Percentiles rank a stretch among this genome's conserved stretches.
Evolutionary conservation across 1,140 invertebrate genomes (phyloP).

Genomic region (Paraescarpia echinospica): DNA sequence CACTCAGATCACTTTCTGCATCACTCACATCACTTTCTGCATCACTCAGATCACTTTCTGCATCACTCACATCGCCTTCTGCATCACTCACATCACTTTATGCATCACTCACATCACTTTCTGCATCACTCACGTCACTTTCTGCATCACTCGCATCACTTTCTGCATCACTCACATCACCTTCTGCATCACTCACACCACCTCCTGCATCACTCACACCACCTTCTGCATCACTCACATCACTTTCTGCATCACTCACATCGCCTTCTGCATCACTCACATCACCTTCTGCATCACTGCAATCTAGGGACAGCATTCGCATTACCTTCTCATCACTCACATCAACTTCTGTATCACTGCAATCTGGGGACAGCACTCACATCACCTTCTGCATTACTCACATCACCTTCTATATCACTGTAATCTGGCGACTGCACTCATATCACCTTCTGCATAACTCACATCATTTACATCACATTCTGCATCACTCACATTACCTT

Average conservation of each 20-base stretch:
- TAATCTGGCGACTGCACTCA: slow-evolving; percentile 41
- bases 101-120: not conserved
- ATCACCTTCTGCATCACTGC: slow-evolving; percentile 56
- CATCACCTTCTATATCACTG: slow-evolving; percentile 55
- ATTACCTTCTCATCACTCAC: not conserved
- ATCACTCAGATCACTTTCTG: not conserved
- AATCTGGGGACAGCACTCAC: not conserved
- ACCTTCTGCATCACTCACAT: too few relatives aligned
- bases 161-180: not conserved
- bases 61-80: not conserved
- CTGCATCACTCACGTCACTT: slow-evolving; percentile 53
- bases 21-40: not conserved
- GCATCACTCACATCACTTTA: not conserved
- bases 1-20: not conserved
- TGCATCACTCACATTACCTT: too few relatives aligned
- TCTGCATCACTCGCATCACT: not conserved
- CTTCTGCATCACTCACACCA: too few relatives aligned
- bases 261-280: slow-evolving; percentile 52
- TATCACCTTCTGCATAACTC: not conserved
- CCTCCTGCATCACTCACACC: too few relatives aligned
- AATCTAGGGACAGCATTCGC: slow-evolving; percentile 40
- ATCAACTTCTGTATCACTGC: not conserved
- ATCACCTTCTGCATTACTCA: slow-evolving; percentile 49
- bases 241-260: slow-evolving; percentile 36
- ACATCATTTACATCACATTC: too few relatives aligned